Evolutionary conservation across 2,797 vertebrate species (phyloP).

Genomic region (Paguma larvata): DNA sequence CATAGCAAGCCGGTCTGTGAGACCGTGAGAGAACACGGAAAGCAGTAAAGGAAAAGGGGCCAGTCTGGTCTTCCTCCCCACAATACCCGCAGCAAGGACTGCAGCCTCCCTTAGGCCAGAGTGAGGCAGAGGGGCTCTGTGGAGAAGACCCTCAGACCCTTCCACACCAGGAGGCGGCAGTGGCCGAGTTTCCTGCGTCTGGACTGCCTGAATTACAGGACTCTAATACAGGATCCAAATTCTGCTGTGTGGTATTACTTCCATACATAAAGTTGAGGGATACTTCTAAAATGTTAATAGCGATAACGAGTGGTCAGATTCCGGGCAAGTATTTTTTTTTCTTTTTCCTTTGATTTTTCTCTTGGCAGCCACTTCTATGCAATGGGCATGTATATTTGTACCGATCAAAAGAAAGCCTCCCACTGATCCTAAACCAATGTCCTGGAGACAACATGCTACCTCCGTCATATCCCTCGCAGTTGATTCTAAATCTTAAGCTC

Average conservation of each 20-base stretch:
- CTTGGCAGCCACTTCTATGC: neutral
- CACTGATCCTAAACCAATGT: neutral
- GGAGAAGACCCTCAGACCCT: neutral
- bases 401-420: neutral
- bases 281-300: neutral
- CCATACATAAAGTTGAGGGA: neutral
- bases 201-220: neutral
- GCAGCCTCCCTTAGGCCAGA: neutral
- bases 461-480: neutral
- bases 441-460: neutral
- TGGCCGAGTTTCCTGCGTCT: neutral
- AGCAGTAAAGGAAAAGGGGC: neutral
- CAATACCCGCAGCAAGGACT: accelerated
- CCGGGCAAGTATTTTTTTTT: neutral
- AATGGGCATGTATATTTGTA: neutral
- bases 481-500: neutral
- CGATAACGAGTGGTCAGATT: neutral
- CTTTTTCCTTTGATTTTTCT: slow-evolving; percentile 7
- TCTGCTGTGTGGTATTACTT: neutral
- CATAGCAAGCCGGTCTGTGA: neutral
- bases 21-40: neutral
- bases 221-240: neutral
- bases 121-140: neutral
- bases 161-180: neutral
- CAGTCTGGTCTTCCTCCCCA: neutral